These are phyloP conservation scores for Rousettus leschenaultii DNA, from an alignment of 2,113 vertebrate genomes.

Conservation along the genomic window DNA sequence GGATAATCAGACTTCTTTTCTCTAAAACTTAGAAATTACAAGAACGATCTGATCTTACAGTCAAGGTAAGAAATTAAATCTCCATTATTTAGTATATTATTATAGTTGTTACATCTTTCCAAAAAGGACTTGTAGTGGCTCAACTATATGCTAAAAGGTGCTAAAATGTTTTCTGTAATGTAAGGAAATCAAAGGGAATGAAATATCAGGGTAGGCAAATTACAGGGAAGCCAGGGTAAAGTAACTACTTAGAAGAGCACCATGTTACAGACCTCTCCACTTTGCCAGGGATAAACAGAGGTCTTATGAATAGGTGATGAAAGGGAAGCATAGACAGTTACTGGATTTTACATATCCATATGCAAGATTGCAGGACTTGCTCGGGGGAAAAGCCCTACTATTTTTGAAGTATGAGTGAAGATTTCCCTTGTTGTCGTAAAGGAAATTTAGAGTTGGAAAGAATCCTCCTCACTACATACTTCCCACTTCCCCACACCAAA, in stretches of 20 bases:
- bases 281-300: not conserved
- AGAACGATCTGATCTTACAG: conserved; percentile 94
- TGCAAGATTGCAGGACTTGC: not conserved
- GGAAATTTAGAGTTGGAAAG: not conserved
- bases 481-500: not conserved
- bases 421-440: not conserved
- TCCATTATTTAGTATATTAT: not conserved
- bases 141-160: not conserved
- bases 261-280: not conserved
- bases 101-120: not conserved
- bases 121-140: not conserved
- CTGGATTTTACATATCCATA: not conserved
- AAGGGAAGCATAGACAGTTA: not conserved
- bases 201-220: not conserved
- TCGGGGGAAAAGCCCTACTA: not conserved
- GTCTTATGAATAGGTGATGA: not conserved
- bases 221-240: not conserved
- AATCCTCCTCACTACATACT: not conserved
- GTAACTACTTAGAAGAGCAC: not conserved
- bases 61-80: conserved; percentile 86
- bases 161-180: not conserved
- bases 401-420: not conserved
- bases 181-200: not conserved
- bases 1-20: conserved; percentile 97
- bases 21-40: conserved; percentile 98